Evolutionary conservation across 64 coral and sea anemone species (phyloP), one percentile per base, ranked within the genome.

Genomic region (Astreopora myriophthalma): DNA sequence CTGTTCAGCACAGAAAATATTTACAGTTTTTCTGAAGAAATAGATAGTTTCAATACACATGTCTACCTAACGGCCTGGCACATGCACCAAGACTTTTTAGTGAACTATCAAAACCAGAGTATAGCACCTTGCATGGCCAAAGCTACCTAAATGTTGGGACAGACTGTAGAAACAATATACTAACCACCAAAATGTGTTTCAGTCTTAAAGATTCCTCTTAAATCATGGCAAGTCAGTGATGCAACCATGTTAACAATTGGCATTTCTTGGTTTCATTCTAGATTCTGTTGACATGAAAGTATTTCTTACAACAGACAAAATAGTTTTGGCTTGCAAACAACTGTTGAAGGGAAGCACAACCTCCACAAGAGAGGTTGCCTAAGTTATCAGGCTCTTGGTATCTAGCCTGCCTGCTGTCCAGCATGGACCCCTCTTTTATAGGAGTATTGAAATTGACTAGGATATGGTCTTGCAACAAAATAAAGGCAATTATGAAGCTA

Each of bases 231-330:
- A 89, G 73, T 89, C 87, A 55, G 31, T 39, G 29, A 32, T 78
- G 22, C 25, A 52, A 46, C 88, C 88, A 42, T 65, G 57, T 28
- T 49, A 90, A 22, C 4, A 60, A 79, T 79, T 90, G 35, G 40
- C 10, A 22, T 80, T 78, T 90, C 74, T 90, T 77, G 88, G 88
- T 9, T 90, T 90, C 39, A 17, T 23, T 52, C 19, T 77, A 19
- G 71, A 89, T 80, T 90, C 70, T 58, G 48, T 63, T 9, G 24
- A 77, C 36, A n/a, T n/a, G n/a, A n/a, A n/a, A n/a, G n/a, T n/a
- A n/a, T n/a, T n/a, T n/a, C n/a, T n/a, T n/a, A n/a, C n/a, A n/a
- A n/a, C n/a, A n/a, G n/a, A 89, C 77, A 89, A 76, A 62, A 70
- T 90, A 69, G 81, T 80, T 44, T 29, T 39, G n/a, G 26, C 28